These are phyloP conservation scores for Fragum sueziense DNA, from an alignment of 2,888 invertebrate species.

Conservation along the genomic window DNA sequence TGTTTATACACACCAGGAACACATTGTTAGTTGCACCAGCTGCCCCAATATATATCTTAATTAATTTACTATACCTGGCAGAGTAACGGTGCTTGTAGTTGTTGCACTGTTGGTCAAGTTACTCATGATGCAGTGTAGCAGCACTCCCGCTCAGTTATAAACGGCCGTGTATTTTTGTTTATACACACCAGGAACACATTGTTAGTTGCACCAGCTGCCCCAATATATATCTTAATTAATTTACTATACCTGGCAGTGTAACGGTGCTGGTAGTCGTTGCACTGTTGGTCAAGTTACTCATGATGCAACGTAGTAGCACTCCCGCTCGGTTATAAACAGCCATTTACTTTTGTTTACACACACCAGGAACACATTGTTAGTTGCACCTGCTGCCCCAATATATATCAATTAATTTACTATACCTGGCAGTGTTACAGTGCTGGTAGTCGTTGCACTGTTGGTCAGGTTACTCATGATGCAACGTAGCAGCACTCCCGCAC, in stretches of 20 bases:
- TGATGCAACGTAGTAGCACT: not conserved
- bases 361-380: no score
- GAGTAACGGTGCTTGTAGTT: slow-evolving; percentile 1
- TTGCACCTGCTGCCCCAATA: no score
- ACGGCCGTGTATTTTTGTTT: slow-evolving; percentile 61
- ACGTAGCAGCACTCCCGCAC: slow-evolving; percentile 57
- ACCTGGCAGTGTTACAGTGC: slow-evolving; percentile 62
- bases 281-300: not conserved
- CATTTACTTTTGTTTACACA: slow-evolving; percentile 3
- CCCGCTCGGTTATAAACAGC: not conserved
- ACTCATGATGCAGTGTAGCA: slow-evolving; percentile 59
- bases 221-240: no score
- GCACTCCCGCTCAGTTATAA: slow-evolving; percentile 57
- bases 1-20: no score
- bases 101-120: not conserved
- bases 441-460: slow-evolving; percentile 30
- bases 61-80: not conserved
- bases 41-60: no score
- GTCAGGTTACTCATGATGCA: slow-evolving; percentile 67
- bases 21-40: no score
- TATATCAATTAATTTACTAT: no score
- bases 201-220: no score
- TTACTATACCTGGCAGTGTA: not conserved
- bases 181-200: no score
- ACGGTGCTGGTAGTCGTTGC: not conserved